Base-by-base conservation (phyloP, 2,797 vertebrate species). In the Peromyscus eremicus region DNA sequence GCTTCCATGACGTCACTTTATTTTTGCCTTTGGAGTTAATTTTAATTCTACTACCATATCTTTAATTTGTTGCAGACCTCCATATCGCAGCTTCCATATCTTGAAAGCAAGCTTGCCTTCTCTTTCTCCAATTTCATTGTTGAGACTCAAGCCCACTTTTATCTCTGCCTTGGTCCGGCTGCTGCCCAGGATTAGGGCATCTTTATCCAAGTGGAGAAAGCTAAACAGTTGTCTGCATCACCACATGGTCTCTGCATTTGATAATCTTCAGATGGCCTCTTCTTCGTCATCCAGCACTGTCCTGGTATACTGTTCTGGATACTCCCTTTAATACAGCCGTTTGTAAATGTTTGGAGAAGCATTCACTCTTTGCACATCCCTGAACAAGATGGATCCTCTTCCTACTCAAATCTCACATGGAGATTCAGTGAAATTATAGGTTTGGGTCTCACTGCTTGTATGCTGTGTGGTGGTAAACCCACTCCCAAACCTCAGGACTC, bases 31-130 rank as follows among this genome's bases (percentile, higher is more conserved):
- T 91, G 10, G 57, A 57, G 77, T 73, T 93, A 49, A 88, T 97
- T 95, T 97, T 94, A 95, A 97, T 97, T 92, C 77, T 66, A 83
- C 25, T 83, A 37, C 68, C 60, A 76, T 68, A 34, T 83, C 92
- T 94, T 94, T 96, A 96, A 96, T 97, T 96, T 94, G 70, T 91
- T 93, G 32, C 83, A 97, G 85, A 89, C 25, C 46, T 91, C 85
- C 80, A 0, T 81, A 70, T 64, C 57, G 70, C 70, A 81, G 75
- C 40, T 89, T 96, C 89, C 49, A 55, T 81, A 80, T 94, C 83
- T 95, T 96, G 80, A 97, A 97, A 91, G 76, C 87, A 87, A 93
- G 77, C 87, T 60, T 57, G 60, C 89, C 17, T 64, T 92, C 89
- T 95, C 79, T 81, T 97, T 96, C 96, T 96, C 62, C 9, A 21